These are phyloP conservation scores for Cheirogaleus major DNA, from an alignment of 2,797 vertebrate genomes.

Conservation along the genomic window DNA sequence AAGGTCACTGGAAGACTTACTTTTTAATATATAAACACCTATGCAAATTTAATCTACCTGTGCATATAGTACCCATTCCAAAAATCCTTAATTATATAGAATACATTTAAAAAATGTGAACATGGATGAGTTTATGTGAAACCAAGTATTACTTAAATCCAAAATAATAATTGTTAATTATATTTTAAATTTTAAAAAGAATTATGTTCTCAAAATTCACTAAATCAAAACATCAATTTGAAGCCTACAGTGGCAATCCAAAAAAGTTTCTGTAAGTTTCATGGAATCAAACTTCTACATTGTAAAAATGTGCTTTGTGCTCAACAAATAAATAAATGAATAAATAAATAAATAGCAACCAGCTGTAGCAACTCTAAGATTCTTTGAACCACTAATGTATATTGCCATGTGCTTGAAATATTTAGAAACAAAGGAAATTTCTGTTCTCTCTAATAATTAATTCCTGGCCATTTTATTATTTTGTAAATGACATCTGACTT, in stretches of 20 bases:
- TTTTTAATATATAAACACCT: background rate
- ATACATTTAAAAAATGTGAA: background rate
- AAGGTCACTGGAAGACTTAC: background rate
- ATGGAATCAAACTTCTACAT: background rate
- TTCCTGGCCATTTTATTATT: background rate
- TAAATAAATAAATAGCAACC: background rate
- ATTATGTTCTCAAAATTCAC: background rate
- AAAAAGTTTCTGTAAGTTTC: background rate
- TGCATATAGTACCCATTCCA: background rate
- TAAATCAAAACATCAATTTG: background rate
- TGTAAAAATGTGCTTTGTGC: background rate
- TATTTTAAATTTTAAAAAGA: background rate
- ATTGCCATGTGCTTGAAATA: background rate
- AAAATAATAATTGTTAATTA: background rate
- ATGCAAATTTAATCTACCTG: background rate
- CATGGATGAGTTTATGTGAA: background rate
- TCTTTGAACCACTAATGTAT: background rate
- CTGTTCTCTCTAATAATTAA: background rate
- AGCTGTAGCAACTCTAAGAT: background rate
- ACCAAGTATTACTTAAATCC: background rate
- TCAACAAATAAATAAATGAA: background rate
- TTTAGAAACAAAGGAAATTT: background rate
- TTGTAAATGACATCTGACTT: background rate
- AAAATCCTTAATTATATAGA: background rate
- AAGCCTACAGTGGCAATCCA: background rate